phyloP scores from a whole-genome alignment of 2,797 vertebrate genomes.

The Brachymystax lenok region DNA sequence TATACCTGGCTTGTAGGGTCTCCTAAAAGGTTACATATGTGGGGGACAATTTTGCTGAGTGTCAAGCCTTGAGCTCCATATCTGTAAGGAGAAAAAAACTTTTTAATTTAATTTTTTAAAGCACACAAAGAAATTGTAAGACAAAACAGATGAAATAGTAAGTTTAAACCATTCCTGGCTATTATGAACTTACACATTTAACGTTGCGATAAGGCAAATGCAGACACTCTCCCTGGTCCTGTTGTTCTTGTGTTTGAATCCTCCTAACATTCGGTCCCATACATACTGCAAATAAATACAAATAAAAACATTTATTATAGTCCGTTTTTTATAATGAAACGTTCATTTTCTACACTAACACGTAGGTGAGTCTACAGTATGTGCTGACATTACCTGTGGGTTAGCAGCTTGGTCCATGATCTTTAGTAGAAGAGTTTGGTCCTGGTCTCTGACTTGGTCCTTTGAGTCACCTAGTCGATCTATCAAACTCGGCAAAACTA shows the following conservation, averaged over 20 bases:
- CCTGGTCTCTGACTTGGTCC: constrained; percentile 93
- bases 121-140: background rate
- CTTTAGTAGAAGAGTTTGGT: constrained; percentile 90
- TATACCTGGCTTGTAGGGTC: constrained; percentile 96
- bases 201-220: constrained; percentile 91
- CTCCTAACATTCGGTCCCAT: constrained; percentile 94
- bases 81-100: constrained; percentile 64
- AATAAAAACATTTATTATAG: background rate
- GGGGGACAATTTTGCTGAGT: constrained; percentile 96
- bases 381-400: constrained; percentile 81
- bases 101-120: background rate
- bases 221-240: constrained; percentile 93
- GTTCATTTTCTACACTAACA: background rate
- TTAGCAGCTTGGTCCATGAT: constrained; percentile 95
- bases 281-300: constrained; percentile 78
- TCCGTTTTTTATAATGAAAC: background rate
- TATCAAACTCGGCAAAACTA: constrained; percentile 88
- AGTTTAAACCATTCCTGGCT: background rate
- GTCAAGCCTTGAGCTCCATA: constrained; percentile 96
- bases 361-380: background rate
- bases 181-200: constrained; percentile 83
- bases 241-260: constrained; percentile 98
- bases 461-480: constrained; percentile 94
- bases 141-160: background rate
- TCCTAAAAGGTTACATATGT: constrained; percentile 96